Evolutionary conservation across 1,140 invertebrate species (phyloP), one percentile per base, ranked within the genome.

Genomic region (Panagrolaimus sp.): DNA sequence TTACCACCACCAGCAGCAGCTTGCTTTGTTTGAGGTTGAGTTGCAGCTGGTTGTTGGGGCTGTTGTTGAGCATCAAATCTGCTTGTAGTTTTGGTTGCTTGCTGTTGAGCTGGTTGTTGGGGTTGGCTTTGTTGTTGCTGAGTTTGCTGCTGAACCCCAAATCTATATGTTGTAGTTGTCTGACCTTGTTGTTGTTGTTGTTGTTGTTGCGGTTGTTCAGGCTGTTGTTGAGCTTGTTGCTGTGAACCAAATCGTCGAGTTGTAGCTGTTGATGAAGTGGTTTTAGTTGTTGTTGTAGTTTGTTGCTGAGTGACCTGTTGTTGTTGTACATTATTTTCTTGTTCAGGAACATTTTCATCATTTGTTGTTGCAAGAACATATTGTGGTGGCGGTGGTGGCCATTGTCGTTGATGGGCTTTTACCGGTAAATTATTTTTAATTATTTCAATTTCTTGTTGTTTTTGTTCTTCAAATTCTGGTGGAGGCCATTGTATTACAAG

Each of bases 401-500:
- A 71, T 51, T 69, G 69, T 63, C 70, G 43, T n/a, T 46, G 43
- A 27, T 71, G 42, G 1, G 70, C 25, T 69, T 71, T 71, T 27
- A 71, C 68, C 5, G 66, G 67, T 44, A 72, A 64, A 67, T 63
- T 51, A 14, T 38, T 74, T 47, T 73, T 65, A 4, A 73, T 46
- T 7, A 63, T 51, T 20, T 71, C 46, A 14, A 74, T 67, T 14
- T 69, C 57, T 44, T 74, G 25, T 43, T 74, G 73, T 45, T 69
- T 62, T 61, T 75, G 46, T 31, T 74, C 72, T 61, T 74, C 73
- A 11, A 64, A 53, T 62, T 74, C 72, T 46, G 63, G 23, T 25
- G 72, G 72, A 11, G 72, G 72, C 72, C 72, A 74, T 44, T 69
- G 66, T 1, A 75, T 63, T 14, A 27, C 14, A 14, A 74, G 46